Percentiles rank a stretch among this genome's conserved stretches.
phyloP scores from a whole-genome alignment of 2,797 vertebrate genomes.

The Lithobates pipiens region DNA sequence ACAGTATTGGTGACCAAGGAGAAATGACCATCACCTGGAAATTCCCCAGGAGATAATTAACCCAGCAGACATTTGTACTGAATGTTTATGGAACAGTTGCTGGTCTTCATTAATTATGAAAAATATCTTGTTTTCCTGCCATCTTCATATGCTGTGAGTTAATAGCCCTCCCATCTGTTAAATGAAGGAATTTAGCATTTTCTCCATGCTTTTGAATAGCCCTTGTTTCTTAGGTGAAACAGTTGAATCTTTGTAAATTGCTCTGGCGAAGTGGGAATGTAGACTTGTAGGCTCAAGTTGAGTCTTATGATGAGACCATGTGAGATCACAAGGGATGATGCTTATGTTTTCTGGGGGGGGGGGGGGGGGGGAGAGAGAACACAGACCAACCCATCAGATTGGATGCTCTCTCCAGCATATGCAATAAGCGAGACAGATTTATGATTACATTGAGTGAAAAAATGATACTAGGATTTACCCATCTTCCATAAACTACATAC shows the following conservation, averaged over 20 bases:
- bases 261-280: conserved; percentile 60
- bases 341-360: not conserved
- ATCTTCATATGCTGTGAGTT: not conserved
- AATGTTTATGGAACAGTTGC: not conserved
- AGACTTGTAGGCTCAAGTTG: conserved; percentile 29
- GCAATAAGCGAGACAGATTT: too few relatives aligned
- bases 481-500: too few relatives aligned
- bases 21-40: not conserved
- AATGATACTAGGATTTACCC: too few relatives aligned
- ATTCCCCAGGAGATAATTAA: not conserved
- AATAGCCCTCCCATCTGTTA: not conserved
- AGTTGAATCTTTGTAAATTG: conserved; percentile 25
- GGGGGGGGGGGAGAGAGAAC: fast-evolving
- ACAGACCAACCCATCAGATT: not conserved
- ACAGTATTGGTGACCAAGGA: too few relatives aligned
- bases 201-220: not conserved
- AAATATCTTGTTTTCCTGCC: not conserved
- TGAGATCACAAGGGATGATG: conserved; percentile 49
- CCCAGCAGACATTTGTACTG: not conserved
- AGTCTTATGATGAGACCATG: conserved; percentile 66
- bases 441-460: too few relatives aligned
- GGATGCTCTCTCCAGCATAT: conserved; percentile 4
- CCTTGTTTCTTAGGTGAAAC: not conserved
- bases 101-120: not conserved
- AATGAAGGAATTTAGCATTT: not conserved